Conservation (phyloP, 1,140 invertebrate species). For the Parapsyche elsis region DNA sequence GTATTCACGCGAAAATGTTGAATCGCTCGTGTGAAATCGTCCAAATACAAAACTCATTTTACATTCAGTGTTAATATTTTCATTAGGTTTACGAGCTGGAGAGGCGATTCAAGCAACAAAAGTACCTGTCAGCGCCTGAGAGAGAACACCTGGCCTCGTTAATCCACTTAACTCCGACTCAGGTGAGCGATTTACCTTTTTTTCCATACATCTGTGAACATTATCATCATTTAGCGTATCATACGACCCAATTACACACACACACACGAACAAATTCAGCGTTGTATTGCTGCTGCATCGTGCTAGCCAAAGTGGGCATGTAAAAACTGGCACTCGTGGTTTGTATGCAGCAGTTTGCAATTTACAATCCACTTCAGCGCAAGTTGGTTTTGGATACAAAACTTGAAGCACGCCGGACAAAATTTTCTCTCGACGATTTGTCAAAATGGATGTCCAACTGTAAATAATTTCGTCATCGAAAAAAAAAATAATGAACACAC, state of each 20-base stretch:
- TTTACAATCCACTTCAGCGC: slow-evolving; percentile 39
- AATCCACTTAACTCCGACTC: slow-evolving; percentile 93
- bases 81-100: slow-evolving; percentile 96
- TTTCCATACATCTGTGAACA: not conserved
- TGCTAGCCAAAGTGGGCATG: not conserved
- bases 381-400: slow-evolving; percentile 25
- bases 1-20: too few relatives aligned
- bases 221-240: not conserved
- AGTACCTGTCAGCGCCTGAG: slow-evolving; percentile 97
- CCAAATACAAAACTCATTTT: too few relatives aligned
- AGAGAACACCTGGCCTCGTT: slow-evolving; percentile 94
- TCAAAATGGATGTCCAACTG: slow-evolving; percentile 26
- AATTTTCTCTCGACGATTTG: slow-evolving; percentile 38
- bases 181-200: slow-evolving; percentile 73
- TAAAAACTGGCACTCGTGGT: slow-evolving; percentile 6
- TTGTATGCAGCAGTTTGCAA: too few relatives aligned
- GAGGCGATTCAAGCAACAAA: slow-evolving; percentile 93
- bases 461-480: slow-evolving; percentile 30
- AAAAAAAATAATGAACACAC: not conserved
- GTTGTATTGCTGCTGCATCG: slow-evolving; percentile 25
- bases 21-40: too few relatives aligned
- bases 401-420: slow-evolving; percentile 26
- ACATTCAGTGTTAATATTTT: not conserved
- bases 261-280: too few relatives aligned
- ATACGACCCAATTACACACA: not conserved